Evolutionary conservation across 2,888 invertebrate species (phyloP), one percentile per base, ranked within the genome.

Genomic region (Ypsolopha sequella): DNA sequence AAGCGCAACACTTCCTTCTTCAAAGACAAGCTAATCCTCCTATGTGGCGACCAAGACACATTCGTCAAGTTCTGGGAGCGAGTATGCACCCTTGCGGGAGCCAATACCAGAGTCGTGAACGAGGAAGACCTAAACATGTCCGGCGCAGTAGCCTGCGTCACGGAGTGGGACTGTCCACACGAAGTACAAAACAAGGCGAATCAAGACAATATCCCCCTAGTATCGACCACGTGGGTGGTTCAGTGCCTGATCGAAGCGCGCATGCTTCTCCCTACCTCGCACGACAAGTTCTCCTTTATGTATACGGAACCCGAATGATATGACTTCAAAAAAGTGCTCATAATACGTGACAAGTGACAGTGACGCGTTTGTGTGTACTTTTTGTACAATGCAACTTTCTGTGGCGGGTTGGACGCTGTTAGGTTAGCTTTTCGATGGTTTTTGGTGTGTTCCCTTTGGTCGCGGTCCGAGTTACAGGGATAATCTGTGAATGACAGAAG

Each of bases 191-290:
- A 85, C 54, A 85, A 82, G 53, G 91, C 91, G 0, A 79, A 82
- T 51, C 78, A 87, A 50, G 88, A 89, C 61, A 85, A 80, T 52
- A 80, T 90, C n/a, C 91, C 92, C 0, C 62, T 93, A 0, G 90
- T 93, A 0, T 90, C 92, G 0, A 89, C 91, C 0, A 88, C 88
- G 1, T 93, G 93, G 93, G 79, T 93, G 1, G 86, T 91, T 6
- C 92, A 93, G 61, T 90, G 90, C 59, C 75, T 93, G 41, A 89
- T 93, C 54, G 89, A 90, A 59, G 91, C 91, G 1, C 80, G 81
- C 51, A 71, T 87, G 38, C 72, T 88, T 55, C 60, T 75, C 0
- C 85, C 87, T 7, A 81, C 87, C 59, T 73, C 78, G 53, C 88
- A 89, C 68, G 75, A 76, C 47, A 86, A 80, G 70, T 88, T 88